These are phyloP conservation scores for Chlamydotis undulata DNA, from an alignment of 2,113 vertebrate species.

Conservation along the genomic window DNA sequence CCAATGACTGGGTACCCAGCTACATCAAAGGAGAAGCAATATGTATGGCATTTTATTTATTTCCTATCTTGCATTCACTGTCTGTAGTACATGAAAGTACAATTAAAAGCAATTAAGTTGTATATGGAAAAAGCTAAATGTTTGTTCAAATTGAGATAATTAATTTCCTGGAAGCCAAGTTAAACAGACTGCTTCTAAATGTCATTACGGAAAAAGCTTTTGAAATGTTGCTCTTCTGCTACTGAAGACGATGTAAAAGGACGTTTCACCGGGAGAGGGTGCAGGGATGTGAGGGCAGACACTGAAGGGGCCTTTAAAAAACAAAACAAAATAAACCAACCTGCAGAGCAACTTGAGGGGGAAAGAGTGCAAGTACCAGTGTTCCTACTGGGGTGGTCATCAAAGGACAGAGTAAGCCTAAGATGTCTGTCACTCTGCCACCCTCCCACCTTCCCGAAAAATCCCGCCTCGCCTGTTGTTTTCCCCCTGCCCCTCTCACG, in stretches of 20 bases:
- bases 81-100: neutral
- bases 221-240: neutral
- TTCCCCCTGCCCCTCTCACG: neutral
- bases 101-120: neutral
- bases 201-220: rapidly evolving
- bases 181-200: neutral
- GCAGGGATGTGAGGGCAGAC: rapidly evolving
- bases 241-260: rapidly evolving
- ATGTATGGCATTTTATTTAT: no score
- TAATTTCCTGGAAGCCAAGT: neutral
- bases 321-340: no score
- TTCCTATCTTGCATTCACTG: no score
- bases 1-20: neutral
- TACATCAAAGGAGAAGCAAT: neutral
- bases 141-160: neutral
- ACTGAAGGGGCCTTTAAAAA: no score
- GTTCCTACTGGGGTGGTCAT: rapidly evolving
- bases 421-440: neutral
- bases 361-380: neutral
- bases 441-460: neutral
- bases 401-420: rapidly evolving
- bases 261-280: neutral
- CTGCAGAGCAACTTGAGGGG: rapidly evolving
- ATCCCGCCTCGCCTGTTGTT: no score
- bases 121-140: neutral